These are phyloP conservation scores for Rhopalosiphum padi DNA, from an alignment of 1,140 invertebrate species.

Conservation along the genomic window DNA sequence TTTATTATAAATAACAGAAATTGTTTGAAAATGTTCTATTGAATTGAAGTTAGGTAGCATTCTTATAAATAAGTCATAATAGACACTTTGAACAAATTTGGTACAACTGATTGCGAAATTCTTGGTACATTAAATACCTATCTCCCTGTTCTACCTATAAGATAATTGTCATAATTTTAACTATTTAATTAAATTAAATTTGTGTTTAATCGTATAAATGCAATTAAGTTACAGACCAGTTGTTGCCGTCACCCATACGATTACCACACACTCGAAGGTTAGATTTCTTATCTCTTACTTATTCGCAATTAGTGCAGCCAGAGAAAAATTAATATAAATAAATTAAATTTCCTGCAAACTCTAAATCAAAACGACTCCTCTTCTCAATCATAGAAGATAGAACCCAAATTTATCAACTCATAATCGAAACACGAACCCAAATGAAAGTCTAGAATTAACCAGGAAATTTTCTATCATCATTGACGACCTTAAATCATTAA, in stretches of 20 bases:
- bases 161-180: not conserved
- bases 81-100: no score
- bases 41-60: no score
- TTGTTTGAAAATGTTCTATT: no score
- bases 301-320: not conserved
- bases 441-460: not conserved
- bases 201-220: not conserved
- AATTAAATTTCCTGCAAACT: not conserved
- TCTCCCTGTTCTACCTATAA: not conserved
- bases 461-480: not conserved
- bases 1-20: no score
- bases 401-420: not conserved
- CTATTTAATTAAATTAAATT: not conserved
- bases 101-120: no score
- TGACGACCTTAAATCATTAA: not conserved
- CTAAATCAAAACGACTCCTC: not conserved
- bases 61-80: no score
- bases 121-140: not conserved
- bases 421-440: not conserved
- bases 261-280: not conserved
- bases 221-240: not conserved
- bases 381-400: not conserved
- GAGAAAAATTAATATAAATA: not conserved
- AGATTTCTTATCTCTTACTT: not conserved
- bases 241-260: not conserved